Percentiles rank a stretch among this genome's conserved stretches.
Conservation (phyloP, 2,888 invertebrate genomes). For the Cosmia trapezina region DNA sequence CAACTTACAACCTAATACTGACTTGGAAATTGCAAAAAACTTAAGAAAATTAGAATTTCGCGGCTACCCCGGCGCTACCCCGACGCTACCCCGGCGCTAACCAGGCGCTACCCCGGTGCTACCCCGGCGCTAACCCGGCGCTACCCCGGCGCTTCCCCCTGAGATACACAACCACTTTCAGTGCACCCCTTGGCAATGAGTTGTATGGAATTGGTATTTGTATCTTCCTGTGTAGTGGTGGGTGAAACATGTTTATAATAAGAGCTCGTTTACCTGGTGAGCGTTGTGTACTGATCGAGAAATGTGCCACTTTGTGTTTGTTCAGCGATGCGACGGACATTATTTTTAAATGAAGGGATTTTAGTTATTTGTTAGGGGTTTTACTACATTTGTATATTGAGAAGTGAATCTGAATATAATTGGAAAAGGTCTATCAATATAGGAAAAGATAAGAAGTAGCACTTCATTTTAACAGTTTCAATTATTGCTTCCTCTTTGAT, state of each 20-base stretch:
- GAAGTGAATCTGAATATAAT: not conserved
- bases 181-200: not conserved
- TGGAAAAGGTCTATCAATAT: not conserved
- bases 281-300: constrained; percentile 8
- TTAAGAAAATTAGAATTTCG: too few species aligned
- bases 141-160: too few species aligned
- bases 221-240: not conserved
- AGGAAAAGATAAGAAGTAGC: not conserved
- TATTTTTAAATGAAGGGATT: not conserved
- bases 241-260: not conserved
- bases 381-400: not conserved
- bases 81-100: too few species aligned
- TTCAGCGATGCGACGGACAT: not conserved
- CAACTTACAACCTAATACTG: too few species aligned
- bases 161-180: too few species aligned
- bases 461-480: constrained; percentile 29
- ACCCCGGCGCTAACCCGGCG: too few species aligned
- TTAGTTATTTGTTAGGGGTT: not conserved
- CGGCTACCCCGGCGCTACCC: too few species aligned
- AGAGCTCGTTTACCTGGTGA: constrained; percentile 13
- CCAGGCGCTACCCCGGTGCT: too few species aligned
- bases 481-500: constrained; percentile 31
- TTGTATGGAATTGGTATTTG: not conserved
- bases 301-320: constrained; percentile 33
- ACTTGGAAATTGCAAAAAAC: too few species aligned